These are phyloP conservation scores for Microplitis deprimator DNA, from an alignment of 2,888 invertebrate species.

Conservation along the genomic window DNA sequence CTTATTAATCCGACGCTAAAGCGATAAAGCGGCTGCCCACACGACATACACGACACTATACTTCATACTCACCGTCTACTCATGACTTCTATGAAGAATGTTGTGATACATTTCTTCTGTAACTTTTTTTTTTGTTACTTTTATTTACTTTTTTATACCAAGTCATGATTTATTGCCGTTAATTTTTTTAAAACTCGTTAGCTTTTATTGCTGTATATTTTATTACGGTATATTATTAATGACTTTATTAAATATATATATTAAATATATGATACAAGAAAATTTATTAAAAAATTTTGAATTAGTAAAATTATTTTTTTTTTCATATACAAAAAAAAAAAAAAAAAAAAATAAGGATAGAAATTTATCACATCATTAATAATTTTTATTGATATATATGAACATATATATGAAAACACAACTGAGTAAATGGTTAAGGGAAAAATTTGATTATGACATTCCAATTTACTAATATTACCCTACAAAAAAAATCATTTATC, in stretches of 20 bases:
- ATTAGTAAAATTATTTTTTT: too few species aligned
- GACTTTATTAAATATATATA: not conserved
- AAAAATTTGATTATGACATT: conserved; percentile 68
- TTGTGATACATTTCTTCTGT: conserved; percentile 18
- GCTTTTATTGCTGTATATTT: too few species aligned
- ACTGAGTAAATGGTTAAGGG: conserved; percentile 60
- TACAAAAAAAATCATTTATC: not conserved
- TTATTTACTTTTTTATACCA: conserved; percentile 2
- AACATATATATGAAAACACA: too few species aligned
- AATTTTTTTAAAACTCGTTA: not conserved
- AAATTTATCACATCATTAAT: too few species aligned
- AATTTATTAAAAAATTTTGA: too few species aligned
- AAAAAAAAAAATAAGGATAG: too few species aligned
- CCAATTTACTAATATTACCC: conserved; percentile 66
- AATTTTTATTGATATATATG: too few species aligned
- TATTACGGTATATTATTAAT: too few species aligned
- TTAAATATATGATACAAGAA: not conserved
- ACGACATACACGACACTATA: conserved; percentile 61
- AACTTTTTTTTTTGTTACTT: conserved; percentile 8
- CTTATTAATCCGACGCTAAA: conserved; percentile 68
- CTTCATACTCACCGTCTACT: conserved; percentile 56
- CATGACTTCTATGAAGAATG: conserved; percentile 27
- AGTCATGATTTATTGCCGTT: not conserved
- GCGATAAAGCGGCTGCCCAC: conserved; percentile 65
- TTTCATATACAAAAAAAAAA: too few species aligned